These are phyloP conservation scores for Micromys minutus DNA, from an alignment of 2,113 vertebrate genomes.

Conservation along the genomic window DNA sequence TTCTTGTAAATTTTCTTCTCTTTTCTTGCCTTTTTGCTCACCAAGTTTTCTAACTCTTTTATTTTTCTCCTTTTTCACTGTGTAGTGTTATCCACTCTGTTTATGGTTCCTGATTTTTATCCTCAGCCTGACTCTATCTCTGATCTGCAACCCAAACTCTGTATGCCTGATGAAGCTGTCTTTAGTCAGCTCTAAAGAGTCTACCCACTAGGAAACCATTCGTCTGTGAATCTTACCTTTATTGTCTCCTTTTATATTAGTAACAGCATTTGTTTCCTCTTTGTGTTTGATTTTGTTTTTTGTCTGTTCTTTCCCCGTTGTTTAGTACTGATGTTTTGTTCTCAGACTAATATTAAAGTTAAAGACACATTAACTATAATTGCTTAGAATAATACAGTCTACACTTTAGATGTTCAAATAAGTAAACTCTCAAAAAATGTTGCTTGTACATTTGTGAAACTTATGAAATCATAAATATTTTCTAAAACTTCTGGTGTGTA, in stretches of 20 bases:
- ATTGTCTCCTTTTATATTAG: background rate
- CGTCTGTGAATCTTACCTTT: background rate
- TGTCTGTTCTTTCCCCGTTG: background rate
- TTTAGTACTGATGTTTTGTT: background rate
- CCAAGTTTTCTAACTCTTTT: background rate
- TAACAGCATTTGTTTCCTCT: background rate
- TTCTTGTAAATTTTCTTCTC: background rate
- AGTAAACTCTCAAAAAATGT: background rate
- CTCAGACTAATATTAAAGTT: constrained; percentile 23
- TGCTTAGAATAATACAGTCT: background rate
- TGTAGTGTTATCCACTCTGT: background rate
- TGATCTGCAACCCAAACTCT: background rate
- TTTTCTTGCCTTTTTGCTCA: background rate
- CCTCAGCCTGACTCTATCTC: background rate
- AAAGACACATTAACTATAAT: background rate
- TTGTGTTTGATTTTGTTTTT: background rate
- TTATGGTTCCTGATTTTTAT: background rate
- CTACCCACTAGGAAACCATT: background rate
- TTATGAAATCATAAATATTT: background rate
- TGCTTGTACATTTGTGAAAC: background rate
- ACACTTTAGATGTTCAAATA: background rate
- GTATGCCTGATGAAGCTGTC: background rate
- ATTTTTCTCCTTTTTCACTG: background rate
- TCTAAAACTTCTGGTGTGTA: background rate
- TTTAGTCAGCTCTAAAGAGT: background rate